These are phyloP conservation scores for Chiroxiphia lanceolata DNA, from an alignment of 2,797 vertebrate genomes.

Conservation along the genomic window DNA sequence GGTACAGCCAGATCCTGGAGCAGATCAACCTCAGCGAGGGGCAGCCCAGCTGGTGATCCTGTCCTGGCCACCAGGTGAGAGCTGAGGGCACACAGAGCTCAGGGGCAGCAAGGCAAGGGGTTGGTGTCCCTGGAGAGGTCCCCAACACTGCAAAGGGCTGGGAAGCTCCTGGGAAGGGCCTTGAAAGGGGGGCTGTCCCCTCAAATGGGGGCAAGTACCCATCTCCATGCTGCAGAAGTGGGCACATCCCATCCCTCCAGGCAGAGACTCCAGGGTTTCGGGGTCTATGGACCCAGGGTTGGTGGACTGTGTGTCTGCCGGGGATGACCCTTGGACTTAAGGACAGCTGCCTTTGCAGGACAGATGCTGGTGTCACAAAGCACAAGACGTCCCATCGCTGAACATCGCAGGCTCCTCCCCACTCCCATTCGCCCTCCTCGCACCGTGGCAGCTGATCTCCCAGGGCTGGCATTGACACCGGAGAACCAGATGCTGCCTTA, in stretches of 20 bases:
- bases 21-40: conserved; percentile 36
- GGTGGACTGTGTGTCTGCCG: accelerated
- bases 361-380: background rate
- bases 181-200: background rate
- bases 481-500: background rate
- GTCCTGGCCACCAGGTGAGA: background rate
- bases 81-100: background rate
- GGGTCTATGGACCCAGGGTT: accelerated
- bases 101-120: background rate
- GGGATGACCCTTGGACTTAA: background rate
- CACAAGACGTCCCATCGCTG: background rate
- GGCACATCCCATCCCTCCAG: accelerated
- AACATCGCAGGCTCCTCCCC: background rate
- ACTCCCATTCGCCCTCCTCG: background rate
- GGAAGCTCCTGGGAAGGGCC: background rate
- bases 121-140: background rate
- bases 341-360: background rate
- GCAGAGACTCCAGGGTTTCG: background rate
- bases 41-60: conserved; percentile 28
- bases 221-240: background rate
- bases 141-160: accelerated
- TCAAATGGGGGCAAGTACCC: accelerated
- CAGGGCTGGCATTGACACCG: accelerated
- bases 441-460: background rate
- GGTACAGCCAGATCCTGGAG: conserved; percentile 86